A percentile compares a stretch with the other conserved stretches of the same genome.
Conservation (phyloP, 2,888 invertebrate species). For the Eulithis testata region DNA sequence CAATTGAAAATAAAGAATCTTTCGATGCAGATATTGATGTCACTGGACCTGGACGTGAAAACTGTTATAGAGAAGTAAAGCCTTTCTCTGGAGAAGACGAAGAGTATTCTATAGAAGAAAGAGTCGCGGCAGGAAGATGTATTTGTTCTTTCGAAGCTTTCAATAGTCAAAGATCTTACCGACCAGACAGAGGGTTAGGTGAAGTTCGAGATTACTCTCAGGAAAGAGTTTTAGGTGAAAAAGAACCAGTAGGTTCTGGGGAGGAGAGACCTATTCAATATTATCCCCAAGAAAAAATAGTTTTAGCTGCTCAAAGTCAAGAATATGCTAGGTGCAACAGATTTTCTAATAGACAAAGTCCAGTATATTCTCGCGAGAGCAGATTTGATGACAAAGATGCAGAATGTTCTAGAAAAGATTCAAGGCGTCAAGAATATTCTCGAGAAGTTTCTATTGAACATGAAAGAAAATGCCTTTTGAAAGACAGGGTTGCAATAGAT, state of each 20-base stretch:
- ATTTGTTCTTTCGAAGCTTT: not conserved
- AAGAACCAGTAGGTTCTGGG: not conserved
- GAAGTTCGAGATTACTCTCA: not conserved
- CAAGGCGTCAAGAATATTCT: not conserved
- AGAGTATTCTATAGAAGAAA: slow-evolving; percentile 11
- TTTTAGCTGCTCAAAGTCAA: not conserved
- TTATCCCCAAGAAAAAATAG: not conserved
- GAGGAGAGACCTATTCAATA: not conserved
- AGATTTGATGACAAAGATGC: slow-evolving; percentile 4
- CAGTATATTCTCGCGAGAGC: not conserved
- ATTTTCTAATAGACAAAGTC: not conserved
- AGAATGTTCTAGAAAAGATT: not conserved
- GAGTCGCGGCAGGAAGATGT: slow-evolving; percentile 1
- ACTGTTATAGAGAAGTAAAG: not conserved
- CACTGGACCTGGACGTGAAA: not conserved
- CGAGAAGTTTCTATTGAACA: not conserved
- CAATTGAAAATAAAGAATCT: not conserved
- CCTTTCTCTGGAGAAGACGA: slow-evolving; percentile 6
- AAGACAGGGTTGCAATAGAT: not conserved
- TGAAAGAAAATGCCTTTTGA: not conserved
- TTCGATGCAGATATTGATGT: not conserved
- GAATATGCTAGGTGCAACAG: not conserved
- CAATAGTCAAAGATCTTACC: not conserved
- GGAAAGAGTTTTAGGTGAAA: not conserved
- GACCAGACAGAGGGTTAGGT: not conserved